Conservation (phyloP, 2,113 vertebrate genomes). For the Neopipo cinnamomea region DNA sequence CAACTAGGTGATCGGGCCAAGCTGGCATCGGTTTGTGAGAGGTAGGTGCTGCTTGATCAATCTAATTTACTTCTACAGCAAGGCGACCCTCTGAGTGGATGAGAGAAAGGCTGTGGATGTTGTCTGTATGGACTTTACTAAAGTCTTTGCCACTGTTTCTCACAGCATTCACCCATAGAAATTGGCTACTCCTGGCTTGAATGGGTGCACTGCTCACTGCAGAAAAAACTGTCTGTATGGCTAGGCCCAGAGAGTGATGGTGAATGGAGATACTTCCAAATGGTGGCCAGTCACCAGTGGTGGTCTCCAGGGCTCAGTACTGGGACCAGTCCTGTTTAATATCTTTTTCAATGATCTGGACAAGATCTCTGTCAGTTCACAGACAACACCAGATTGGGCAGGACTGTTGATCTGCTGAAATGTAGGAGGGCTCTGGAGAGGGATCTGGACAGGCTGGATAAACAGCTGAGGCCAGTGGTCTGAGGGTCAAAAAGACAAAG, state of each 20-base stretch:
- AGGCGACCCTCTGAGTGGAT: neutral
- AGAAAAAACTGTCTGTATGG: neutral
- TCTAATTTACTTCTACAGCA: neutral
- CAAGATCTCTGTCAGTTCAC: neutral
- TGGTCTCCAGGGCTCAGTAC: neutral
- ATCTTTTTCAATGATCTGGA: neutral
- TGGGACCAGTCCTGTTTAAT: neutral
- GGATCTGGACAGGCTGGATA: neutral
- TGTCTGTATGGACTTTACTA: neutral
- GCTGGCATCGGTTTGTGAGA: neutral
- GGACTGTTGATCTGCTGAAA: neutral
- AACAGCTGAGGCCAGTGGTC: neutral
- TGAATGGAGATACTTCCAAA: neutral
- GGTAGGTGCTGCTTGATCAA: neutral
- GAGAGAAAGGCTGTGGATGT: neutral
- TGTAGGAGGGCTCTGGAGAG: neutral
- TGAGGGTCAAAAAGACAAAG: neutral
- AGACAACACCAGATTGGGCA: neutral
- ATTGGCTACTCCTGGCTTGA: neutral
- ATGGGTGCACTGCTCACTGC: neutral
- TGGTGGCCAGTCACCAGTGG: neutral
- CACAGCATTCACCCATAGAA: neutral
- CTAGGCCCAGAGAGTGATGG: neutral
- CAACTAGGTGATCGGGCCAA: neutral
- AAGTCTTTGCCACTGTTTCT: neutral